Percentiles rank a stretch among this genome's conserved stretches.
phyloP scores from a whole-genome alignment of 1,140 invertebrate genomes.

The Reticulitermes speratus region DNA sequence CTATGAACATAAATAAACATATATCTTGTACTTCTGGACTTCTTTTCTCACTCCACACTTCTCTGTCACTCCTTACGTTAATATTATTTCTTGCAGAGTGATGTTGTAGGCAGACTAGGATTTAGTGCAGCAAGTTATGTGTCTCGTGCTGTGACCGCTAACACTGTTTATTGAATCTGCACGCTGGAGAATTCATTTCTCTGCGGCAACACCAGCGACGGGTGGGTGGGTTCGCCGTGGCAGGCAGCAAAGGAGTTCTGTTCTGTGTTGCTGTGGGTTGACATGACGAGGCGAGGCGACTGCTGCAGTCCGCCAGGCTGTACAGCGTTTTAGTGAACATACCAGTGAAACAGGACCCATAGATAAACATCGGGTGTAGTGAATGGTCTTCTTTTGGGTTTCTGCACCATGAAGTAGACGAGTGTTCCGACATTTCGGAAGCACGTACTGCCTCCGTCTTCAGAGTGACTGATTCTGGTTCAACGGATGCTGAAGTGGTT shows the following conservation, averaged over 20 bases:
- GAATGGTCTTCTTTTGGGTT: too few relatives aligned
- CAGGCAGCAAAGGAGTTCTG: background rate
- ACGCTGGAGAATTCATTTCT: constrained; percentile 11
- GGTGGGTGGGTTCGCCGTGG: background rate
- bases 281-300: background rate
- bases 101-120: background rate
- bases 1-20: background rate
- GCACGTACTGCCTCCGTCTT: too few relatives aligned
- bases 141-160: background rate
- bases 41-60: background rate
- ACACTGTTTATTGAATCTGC: background rate
- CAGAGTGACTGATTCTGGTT: too few relatives aligned
- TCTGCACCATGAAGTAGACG: too few relatives aligned
- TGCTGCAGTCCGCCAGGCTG: background rate
- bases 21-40: background rate
- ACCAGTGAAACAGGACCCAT: too few relatives aligned
- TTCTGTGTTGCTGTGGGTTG: background rate
- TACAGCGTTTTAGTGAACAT: too few relatives aligned
- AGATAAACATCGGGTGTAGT: too few relatives aligned
- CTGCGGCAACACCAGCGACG: background rate
- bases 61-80: background rate
- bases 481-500: too few relatives aligned
- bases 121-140: background rate
- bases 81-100: background rate
- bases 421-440: too few relatives aligned